Evolutionary conservation across 2,797 vertebrate species (phyloP).

Genomic region (Pygocentrus nattereri): DNA sequence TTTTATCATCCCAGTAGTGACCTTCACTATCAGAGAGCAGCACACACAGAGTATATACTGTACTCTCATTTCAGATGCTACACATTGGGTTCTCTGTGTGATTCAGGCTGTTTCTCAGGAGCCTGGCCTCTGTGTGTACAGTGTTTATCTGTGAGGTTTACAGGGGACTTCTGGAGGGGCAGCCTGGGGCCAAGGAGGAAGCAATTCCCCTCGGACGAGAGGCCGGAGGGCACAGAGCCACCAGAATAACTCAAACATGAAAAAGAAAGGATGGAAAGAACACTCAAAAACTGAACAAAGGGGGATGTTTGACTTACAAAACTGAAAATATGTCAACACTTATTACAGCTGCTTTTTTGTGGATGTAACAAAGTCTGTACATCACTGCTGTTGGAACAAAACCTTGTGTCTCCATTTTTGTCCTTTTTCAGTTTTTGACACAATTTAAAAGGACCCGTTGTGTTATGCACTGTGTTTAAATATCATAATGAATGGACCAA

Average conservation of each 20-base stretch:
- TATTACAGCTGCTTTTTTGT: not conserved
- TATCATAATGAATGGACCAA: too few relatives aligned
- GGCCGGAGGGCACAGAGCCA: constrained; percentile 30
- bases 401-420: too few relatives aligned
- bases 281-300: not conserved
- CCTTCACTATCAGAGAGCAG: constrained; percentile 26
- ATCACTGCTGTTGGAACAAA: too few relatives aligned
- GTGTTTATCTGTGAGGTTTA: constrained; percentile 32
- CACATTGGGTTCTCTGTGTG: constrained; percentile 4
- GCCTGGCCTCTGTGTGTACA: not conserved
- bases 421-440: not conserved
- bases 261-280: not conserved
- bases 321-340: not conserved
- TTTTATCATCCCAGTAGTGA: not conserved
- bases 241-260: not conserved
- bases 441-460: too few relatives aligned
- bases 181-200: constrained; percentile 38
- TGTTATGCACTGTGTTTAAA: too few relatives aligned
- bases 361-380: not conserved
- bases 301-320: not conserved
- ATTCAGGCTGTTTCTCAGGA: constrained; percentile 19
- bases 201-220: constrained; percentile 10
- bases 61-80: constrained; percentile 6
- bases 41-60: not conserved
- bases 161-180: constrained; percentile 42